Evolutionary conservation across 2,113 vertebrate genomes (phyloP).

Genomic region (Microtus ochrogaster): DNA sequence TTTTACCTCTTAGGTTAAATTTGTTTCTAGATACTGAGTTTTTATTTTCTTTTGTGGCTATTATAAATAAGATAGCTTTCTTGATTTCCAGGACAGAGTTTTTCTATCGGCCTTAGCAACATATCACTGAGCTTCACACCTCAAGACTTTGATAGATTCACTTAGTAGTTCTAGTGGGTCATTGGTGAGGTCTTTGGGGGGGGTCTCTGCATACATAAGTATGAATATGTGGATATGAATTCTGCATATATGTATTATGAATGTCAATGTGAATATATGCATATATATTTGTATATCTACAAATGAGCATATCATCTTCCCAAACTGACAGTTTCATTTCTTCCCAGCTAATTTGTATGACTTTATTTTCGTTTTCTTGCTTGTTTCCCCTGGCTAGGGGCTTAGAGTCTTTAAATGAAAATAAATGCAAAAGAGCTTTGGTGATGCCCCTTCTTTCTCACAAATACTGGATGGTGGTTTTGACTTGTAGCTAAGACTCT

Average conservation of each 20-base stretch:
- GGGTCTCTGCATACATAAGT: neutral
- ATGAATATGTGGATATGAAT: neutral
- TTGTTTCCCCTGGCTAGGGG: neutral
- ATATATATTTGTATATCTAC: neutral
- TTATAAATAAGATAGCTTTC: neutral
- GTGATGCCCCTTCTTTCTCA: neutral
- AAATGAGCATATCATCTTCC: neutral
- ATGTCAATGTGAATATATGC: neutral
- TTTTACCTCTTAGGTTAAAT: neutral
- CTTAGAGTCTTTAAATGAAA: conserved; percentile 39
- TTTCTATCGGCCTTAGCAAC: neutral
- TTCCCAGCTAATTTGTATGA: neutral
- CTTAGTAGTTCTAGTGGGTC: neutral
- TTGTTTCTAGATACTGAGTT: neutral
- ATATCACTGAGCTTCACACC: neutral
- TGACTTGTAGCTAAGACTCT: conserved; percentile 37
- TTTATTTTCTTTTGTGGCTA: neutral
- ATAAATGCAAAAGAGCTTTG: neutral
- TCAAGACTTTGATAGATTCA: neutral
- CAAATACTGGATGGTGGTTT: neutral
- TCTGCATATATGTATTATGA: neutral
- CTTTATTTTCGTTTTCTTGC: neutral
- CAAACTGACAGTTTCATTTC: neutral
- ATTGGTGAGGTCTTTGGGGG: neutral
- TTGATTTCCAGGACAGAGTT: neutral